These are phyloP conservation scores for Drosophila pseudotakahashii DNA, from an alignment of 2,888 invertebrate species.

Conservation along the genomic window DNA sequence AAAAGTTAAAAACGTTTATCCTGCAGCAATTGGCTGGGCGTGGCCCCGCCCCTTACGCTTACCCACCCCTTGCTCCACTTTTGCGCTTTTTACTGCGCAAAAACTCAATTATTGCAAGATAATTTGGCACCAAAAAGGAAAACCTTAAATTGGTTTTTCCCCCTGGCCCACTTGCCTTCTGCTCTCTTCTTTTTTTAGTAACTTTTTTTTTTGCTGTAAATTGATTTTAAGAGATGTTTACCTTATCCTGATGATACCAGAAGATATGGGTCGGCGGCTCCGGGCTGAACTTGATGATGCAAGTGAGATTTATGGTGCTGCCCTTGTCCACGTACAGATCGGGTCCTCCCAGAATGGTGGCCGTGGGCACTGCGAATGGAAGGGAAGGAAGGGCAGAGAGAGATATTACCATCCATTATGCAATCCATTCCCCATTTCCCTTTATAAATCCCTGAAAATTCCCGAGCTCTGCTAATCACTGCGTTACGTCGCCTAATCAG, in stretches of 20 bases:
- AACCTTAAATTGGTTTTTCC: constrained; percentile 52
- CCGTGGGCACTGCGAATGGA: constrained; percentile 88
- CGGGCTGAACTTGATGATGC: constrained; percentile 91
- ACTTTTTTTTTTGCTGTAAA: constrained; percentile 35
- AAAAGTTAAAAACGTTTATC: constrained; percentile 77
- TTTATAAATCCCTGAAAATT: constrained; percentile 12
- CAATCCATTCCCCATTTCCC: constrained; percentile 11
- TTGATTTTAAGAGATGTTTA: constrained; percentile 85
- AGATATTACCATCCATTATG: constrained; percentile 39
- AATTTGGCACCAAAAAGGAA: constrained; percentile 62
- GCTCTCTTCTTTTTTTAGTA: constrained; percentile 6
- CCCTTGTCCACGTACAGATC: constrained; percentile 92
- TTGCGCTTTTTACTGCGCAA: constrained; percentile 47
- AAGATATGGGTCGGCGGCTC: constrained; percentile 97
- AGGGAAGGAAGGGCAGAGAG: neutral
- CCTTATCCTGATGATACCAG: constrained; percentile 97
- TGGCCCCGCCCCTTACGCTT: constrained; percentile 18
- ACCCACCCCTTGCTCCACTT: neutral
- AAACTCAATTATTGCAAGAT: constrained; percentile 76
- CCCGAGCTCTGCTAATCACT: constrained; percentile 38
- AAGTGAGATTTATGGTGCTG: constrained; percentile 93
- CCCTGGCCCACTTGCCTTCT: neutral
- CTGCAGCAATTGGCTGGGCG: constrained; percentile 66
- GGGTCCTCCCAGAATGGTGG: constrained; percentile 91
- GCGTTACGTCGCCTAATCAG: constrained; percentile 42